A percentile compares a stretch with the other conserved stretches of the same genome.
phyloP scores from a whole-genome alignment of 2,888 invertebrate species.

The Bellardia pandia region DNA sequence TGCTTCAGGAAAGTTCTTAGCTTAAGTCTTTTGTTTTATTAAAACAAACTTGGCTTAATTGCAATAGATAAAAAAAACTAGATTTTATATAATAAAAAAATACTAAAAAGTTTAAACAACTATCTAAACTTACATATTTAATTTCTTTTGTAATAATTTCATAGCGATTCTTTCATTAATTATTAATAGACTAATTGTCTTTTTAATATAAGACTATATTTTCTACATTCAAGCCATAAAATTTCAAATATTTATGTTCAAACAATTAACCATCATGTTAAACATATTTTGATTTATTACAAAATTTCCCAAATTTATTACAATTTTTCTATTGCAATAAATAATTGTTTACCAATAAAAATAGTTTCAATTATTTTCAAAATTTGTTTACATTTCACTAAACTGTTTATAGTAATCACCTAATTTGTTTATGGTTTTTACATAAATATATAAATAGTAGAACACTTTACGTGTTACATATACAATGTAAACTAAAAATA shows the following conservation, averaged over 20 bases:
- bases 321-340: not conserved
- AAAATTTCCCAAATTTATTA: not conserved
- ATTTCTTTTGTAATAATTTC: not conserved
- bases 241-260: not conserved
- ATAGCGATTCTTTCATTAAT: not conserved
- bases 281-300: not conserved
- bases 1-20: constrained; percentile 15
- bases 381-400: not conserved
- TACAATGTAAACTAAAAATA: constrained; percentile 5
- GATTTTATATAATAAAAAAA: not conserved
- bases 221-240: not conserved
- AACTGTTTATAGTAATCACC: not conserved
- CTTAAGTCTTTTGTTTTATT: constrained; percentile 64
- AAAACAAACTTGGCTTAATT: constrained; percentile 1
- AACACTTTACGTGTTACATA: constrained; percentile 5
- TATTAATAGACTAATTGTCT: not conserved
- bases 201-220: not conserved
- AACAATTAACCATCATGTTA: not conserved
- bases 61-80: not conserved
- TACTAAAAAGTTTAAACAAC: constrained; percentile 13
- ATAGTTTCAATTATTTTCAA: too few relatives aligned
- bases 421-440: not conserved
- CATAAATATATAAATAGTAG: not conserved
- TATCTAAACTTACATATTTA: not conserved
- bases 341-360: too few relatives aligned